phyloP scores from a whole-genome alignment of 2,888 invertebrate genomes.

The Silvanus unidentatus region DNA sequence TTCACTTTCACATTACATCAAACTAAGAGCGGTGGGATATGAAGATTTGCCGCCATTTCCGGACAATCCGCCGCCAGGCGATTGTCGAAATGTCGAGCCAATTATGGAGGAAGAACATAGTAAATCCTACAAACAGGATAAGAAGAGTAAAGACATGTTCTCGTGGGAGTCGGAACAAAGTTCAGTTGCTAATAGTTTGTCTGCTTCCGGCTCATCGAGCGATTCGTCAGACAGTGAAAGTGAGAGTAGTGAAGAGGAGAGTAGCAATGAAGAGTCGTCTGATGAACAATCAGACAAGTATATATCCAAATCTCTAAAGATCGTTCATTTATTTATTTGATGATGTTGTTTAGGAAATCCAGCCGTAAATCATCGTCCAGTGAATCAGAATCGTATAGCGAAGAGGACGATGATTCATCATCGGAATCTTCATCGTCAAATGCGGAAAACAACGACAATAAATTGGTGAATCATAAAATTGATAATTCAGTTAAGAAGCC shows the following conservation, averaged over 20 bases:
- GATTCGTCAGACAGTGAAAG: conserved; percentile 32
- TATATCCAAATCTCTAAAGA: conserved; percentile 3
- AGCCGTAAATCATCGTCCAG: conserved; percentile 7
- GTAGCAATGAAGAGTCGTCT: conserved; percentile 16
- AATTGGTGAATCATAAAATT: conserved; percentile 8
- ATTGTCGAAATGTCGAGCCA: conserved; percentile 68
- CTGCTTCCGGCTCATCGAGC: conserved; percentile 38
- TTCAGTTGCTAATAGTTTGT: conserved; percentile 39
- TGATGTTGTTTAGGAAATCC: conserved; percentile 9
- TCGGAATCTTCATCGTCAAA: conserved; percentile 3
- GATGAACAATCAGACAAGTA: conserved; percentile 23
- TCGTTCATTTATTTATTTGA: no score
- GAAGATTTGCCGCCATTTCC: conserved; percentile 84
- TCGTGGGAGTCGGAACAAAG: conserved; percentile 34
- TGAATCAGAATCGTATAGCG: neutral
- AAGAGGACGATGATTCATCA: conserved; percentile 30
- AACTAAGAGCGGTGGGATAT: conserved; percentile 80
- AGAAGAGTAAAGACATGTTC: conserved; percentile 33
- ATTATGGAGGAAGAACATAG: conserved; percentile 33
- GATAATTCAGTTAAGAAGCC: no score
- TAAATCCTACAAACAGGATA: conserved; percentile 28
- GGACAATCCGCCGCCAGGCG: conserved; percentile 63
- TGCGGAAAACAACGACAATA: neutral
- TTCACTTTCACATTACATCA: conserved; percentile 91
- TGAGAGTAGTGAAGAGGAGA: conserved; percentile 22